These are phyloP conservation scores for Lampropteryx suffumata DNA, from an alignment of 2,888 invertebrate genomes.

Conservation along the genomic window DNA sequence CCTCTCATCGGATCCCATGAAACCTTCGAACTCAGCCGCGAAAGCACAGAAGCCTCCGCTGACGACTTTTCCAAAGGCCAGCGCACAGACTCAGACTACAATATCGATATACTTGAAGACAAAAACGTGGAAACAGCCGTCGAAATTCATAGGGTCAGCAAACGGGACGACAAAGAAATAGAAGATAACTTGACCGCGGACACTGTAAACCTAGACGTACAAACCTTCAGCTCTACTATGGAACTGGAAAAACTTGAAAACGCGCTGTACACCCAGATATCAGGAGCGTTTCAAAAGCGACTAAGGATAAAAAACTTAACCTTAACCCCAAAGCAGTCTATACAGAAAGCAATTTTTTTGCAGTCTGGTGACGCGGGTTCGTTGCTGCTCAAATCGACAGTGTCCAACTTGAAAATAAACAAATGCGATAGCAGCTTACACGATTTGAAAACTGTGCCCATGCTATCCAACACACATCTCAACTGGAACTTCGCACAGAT, in stretches of 20 bases:
- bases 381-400: conserved; percentile 49
- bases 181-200: not conserved
- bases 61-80: not conserved
- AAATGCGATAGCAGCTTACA: conserved; percentile 38
- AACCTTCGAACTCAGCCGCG: conserved; percentile 31
- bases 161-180: not conserved
- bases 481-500: conserved; percentile 52
- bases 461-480: conserved; percentile 46
- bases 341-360: conserved; percentile 52
- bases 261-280: conserved; percentile 49
- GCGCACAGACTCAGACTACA: conserved; percentile 47
- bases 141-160: conserved; percentile 24
- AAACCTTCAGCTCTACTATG: conserved; percentile 37
- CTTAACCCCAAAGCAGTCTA: conserved; percentile 61
- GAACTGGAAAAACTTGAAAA: conserved; percentile 54
- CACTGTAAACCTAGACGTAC: conserved; percentile 17
- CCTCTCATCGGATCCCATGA: conserved; percentile 46
- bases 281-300: conserved; percentile 58
- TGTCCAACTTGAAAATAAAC: conserved; percentile 41
- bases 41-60: conserved; percentile 1
- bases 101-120: conserved; percentile 53
- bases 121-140: conserved; percentile 54
- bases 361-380: conserved; percentile 63
- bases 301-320: conserved; percentile 59
- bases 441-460: conserved; percentile 43